phyloP scores from a whole-genome alignment of 2,888 invertebrate genomes.

The Drosophila pseudotalamancana region DNA sequence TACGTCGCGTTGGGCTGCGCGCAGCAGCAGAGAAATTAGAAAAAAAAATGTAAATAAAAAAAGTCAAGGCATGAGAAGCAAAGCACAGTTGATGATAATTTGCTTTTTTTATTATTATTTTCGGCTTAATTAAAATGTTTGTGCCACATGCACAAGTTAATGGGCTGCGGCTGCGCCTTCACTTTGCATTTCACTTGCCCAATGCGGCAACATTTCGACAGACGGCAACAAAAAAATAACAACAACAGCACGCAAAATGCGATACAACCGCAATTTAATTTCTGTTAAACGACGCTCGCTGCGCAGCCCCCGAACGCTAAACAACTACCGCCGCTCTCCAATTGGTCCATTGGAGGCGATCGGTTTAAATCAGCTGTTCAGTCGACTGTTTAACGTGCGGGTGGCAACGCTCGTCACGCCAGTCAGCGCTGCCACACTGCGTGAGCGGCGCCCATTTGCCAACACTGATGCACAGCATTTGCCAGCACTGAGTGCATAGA shows the following conservation, averaged over 20 bases:
- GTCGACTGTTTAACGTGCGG: not conserved
- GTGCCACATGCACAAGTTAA: conserved; percentile 39
- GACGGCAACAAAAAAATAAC: conserved; percentile 3
- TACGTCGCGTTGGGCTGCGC: conserved; percentile 33
- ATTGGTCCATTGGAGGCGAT: conserved; percentile 55
- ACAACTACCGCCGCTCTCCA: conserved; percentile 33
- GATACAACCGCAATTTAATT: conserved; percentile 33
- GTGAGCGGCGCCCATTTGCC: not conserved
- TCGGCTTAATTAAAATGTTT: conserved; percentile 45
- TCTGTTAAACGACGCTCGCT: conserved; percentile 28
- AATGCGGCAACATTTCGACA: conserved; percentile 35
- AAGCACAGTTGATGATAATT: conserved; percentile 24
- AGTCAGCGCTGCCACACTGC: conserved; percentile 9
- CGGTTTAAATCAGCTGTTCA: conserved; percentile 45
- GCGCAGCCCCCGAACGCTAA: conserved; percentile 25
- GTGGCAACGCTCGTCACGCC: conserved; percentile 13
- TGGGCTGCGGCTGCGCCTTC: conserved; percentile 55
- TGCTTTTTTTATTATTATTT: conserved; percentile 11
- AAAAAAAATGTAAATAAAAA: not conserved
- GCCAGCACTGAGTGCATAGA: conserved; percentile 5
- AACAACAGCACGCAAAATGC: conserved; percentile 15
- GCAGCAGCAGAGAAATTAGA: conserved; percentile 2
- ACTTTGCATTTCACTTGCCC: conserved; percentile 49
- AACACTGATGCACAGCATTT: not conserved
- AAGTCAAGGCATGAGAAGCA: conserved; percentile 7